phyloP scores from a whole-genome alignment of 23 tunicate species.

The Phallusia fumigata region DNA sequence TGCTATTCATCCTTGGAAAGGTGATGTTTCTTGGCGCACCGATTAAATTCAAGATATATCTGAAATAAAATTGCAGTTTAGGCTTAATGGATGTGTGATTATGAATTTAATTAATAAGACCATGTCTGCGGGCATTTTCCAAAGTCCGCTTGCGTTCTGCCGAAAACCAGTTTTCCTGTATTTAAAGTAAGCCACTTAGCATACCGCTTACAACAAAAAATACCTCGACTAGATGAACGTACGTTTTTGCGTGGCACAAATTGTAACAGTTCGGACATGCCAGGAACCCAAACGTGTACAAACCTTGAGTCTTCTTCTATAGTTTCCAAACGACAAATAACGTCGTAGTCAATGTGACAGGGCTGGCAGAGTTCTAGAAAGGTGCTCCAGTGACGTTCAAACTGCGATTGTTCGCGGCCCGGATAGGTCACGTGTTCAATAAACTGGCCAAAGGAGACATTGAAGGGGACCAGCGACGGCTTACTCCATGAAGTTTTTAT shows the following conservation, averaged over 20 bases:
- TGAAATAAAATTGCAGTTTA: neutral
- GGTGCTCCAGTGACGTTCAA: conserved; percentile 33
- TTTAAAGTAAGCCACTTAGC: too few species aligned
- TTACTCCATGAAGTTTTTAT: conserved; percentile 10
- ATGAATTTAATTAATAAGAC: too few species aligned
- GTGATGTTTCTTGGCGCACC: conserved; percentile 1
- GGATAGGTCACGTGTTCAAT: conserved; percentile 39
- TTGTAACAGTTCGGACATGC: conserved; percentile 4
- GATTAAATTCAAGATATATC: neutral
- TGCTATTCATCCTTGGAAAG: neutral
- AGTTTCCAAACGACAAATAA: conserved; percentile 45
- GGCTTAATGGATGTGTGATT: too few species aligned
- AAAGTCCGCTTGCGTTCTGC: too few species aligned
- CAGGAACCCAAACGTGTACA: neutral
- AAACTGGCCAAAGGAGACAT: conserved; percentile 40
- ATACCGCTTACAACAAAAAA: too few species aligned
- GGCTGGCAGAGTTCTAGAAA: conserved; percentile 40
- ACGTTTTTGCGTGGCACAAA: too few species aligned
- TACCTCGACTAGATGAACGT: too few species aligned
- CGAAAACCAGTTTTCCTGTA: too few species aligned
- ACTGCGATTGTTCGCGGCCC: conserved; percentile 15
- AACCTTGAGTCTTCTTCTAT: conserved; percentile 54
- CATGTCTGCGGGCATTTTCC: too few species aligned
- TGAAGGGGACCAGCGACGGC: conserved; percentile 11
- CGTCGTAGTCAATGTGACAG: conserved; percentile 36